These are phyloP conservation scores for Antrozous pallidus DNA, from an alignment of 2,797 vertebrate genomes.

Conservation along the genomic window DNA sequence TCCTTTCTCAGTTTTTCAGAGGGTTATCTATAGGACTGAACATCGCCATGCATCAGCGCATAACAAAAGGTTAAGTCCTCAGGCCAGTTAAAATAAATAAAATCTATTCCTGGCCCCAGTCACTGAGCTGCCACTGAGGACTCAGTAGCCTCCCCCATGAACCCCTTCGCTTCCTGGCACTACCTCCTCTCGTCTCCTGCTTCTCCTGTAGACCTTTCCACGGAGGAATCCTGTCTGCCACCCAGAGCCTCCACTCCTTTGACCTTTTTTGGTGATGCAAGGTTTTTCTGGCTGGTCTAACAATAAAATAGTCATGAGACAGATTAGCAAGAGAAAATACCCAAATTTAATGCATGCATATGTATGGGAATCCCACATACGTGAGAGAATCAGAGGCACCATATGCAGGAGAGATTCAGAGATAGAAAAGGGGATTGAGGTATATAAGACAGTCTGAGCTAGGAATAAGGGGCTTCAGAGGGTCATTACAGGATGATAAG, in stretches of 20 bases:
- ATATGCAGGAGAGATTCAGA: neutral
- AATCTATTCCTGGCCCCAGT: neutral
- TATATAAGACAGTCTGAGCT: neutral
- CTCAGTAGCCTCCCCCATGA: neutral
- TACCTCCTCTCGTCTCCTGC: neutral
- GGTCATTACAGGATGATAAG: neutral
- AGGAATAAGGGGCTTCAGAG: neutral
- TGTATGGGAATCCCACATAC: neutral
- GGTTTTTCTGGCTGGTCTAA: neutral
- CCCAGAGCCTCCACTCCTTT: neutral
- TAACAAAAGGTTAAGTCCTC: neutral
- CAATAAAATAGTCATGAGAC: neutral
- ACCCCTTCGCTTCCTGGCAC: neutral
- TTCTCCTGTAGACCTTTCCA: neutral
- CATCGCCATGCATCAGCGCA: neutral
- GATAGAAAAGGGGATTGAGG: neutral
- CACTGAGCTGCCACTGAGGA: neutral
- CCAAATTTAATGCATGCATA: neutral
- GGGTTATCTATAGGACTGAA: neutral
- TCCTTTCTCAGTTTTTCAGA: neutral
- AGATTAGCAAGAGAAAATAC: neutral
- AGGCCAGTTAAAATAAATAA: conserved; percentile 83
- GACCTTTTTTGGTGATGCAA: neutral
- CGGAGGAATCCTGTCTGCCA: neutral
- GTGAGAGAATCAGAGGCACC: neutral